Base-by-base conservation (phyloP, 2,113 vertebrate genomes). In the Alexandromys fortis region DNA sequence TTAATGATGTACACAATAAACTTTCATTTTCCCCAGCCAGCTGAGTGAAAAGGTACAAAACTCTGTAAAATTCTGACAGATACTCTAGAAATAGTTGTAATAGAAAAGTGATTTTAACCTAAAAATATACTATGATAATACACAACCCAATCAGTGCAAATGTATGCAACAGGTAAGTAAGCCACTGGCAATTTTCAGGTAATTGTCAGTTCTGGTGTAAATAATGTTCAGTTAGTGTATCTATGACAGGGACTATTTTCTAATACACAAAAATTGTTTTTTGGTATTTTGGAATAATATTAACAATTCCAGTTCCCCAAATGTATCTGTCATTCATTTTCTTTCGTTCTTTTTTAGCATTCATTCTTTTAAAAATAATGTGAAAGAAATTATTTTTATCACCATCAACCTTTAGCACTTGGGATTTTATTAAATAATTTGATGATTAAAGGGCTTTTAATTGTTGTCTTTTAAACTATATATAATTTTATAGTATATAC, bases 361-460 rank as follows among this genome's bases (percentile, higher is more conserved):
- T 58, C 19, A 17, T 11, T 83, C 38, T 47, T 67, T 35, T 49
- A 30, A 22, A 94, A 95, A 86, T 26, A 85, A n/a, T 79, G 52
- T 75, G 65, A 52, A 95, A 26, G 30, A 70, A 95, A 28, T 19
- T 11, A 47, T 76, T 90, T 75, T 87, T 68, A 91, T 94, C 42
- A 94, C 1, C 3, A 28, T 45, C 10, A 45, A 10, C 8, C 77
- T 83, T 55, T 33, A 9, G 93, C 38, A 73, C 65, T 45, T 19
- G 73, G 93, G 72, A 94, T 94, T 35, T 33, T 89, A 90, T 87
- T 28, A 96, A 42, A 77, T 97, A 94, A 97, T 85, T 90, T 58
- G 58, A 58, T 7, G n/a, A 91, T 58, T 96, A 90, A 83, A 7
- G 47, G 87, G 21, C 3, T 75, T 22, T 11, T 65, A 67, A 88